A percentile compares a stretch with the other conserved stretches of the same genome.
Conservation (phyloP, 2,113 vertebrate species). For the Haemorhous mexicanus region DNA sequence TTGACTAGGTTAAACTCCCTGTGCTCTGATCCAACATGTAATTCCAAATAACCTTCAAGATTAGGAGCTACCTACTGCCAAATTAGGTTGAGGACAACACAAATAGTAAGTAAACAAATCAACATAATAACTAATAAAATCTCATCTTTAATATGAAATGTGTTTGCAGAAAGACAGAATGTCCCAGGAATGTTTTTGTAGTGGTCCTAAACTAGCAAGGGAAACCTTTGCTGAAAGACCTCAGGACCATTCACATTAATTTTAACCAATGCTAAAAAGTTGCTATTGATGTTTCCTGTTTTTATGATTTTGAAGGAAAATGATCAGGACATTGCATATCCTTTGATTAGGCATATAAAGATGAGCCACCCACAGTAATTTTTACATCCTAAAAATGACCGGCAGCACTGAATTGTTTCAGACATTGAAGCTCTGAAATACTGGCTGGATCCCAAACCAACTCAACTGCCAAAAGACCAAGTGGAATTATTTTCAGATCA, state of each 20-base stretch:
- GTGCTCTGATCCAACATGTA: not conserved
- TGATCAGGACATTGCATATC: not conserved
- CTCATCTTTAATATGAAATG: not conserved
- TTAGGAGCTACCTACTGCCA: not conserved
- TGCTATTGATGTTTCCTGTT: not conserved
- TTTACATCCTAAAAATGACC: not conserved
- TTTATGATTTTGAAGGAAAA: not conserved
- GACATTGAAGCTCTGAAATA: not conserved
- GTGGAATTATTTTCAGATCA: not conserved
- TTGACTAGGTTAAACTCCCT: not conserved
- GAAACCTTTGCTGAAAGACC: not conserved
- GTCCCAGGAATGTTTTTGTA: not conserved
- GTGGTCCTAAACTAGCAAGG: not conserved
- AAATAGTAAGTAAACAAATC: not conserved
- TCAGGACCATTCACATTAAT: not conserved
- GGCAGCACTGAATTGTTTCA: not conserved
- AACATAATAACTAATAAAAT: not conserved
- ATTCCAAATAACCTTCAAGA: not conserved
- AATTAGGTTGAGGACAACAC: not conserved
- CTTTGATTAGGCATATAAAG: not conserved
- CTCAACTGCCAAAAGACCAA: not conserved
- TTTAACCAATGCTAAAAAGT: not conserved
- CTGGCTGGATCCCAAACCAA: slow-evolving; percentile 3
- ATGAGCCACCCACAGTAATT: not conserved
- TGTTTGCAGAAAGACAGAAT: not conserved